Evolutionary conservation across 1,140 invertebrate genomes (phyloP).

Genomic region (Lepidurus couesii): DNA sequence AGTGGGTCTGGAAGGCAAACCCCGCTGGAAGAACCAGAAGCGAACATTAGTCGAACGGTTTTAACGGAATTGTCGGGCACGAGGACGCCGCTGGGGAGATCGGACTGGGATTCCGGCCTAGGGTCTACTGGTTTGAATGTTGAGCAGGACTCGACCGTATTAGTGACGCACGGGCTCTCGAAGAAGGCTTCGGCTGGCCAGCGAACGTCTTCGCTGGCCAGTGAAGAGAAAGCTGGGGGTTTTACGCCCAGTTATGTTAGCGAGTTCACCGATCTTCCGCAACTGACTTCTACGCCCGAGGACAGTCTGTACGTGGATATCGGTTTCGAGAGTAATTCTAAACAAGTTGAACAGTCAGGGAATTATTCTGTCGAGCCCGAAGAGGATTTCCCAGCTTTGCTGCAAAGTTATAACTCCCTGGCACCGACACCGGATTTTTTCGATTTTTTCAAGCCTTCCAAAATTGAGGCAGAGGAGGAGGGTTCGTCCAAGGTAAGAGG

Average conservation of each 20-base stretch:
- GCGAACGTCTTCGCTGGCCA: background rate
- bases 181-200: background rate
- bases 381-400: slow-evolving; percentile 1
- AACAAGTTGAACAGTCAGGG: background rate
- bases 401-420: background rate
- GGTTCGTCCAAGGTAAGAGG: background rate
- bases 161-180: background rate
- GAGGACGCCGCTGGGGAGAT: too few species aligned
- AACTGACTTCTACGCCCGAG: background rate
- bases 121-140: background rate
- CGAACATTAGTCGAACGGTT: background rate
- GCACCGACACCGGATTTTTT: slow-evolving; percentile 4
- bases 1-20: slow-evolving; percentile 21
- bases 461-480: background rate
- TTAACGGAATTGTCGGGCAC: background rate
- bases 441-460: background rate
- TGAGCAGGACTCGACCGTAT: background rate
- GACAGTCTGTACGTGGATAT: background rate
- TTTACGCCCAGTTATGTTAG: background rate
- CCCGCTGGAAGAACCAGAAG: slow-evolving; percentile 10
- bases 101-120: slow-evolving; percentile 21
- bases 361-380: background rate
- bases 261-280: background rate
- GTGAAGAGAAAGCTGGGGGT: background rate
- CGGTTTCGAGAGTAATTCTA: background rate